phyloP scores from a whole-genome alignment of 2,888 invertebrate genomes.

The Gymnocheta viridis region DNA sequence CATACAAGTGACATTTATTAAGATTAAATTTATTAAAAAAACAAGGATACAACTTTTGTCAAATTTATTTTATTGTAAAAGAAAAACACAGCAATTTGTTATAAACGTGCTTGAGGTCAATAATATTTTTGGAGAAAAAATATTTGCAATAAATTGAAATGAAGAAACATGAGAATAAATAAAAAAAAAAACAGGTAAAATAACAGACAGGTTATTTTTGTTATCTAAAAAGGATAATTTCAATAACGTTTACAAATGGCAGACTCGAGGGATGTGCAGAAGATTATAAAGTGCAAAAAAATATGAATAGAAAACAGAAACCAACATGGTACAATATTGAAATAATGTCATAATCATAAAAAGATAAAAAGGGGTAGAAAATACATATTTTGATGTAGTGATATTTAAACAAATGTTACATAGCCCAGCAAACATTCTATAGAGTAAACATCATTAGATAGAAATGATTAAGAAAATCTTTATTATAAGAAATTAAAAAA shows the following conservation, averaged over 20 bases:
- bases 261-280: slow-evolving; percentile 31
- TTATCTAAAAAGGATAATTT: slow-evolving; percentile 35
- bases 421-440: slow-evolving; percentile 45
- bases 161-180: slow-evolving; percentile 29
- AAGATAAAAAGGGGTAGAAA: slow-evolving; percentile 52
- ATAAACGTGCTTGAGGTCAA: slow-evolving; percentile 67
- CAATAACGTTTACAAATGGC: neutral
- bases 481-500: too few species aligned
- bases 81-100: slow-evolving; percentile 54
- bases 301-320: slow-evolving; percentile 31
- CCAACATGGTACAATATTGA: slow-evolving; percentile 50
- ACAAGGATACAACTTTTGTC: slow-evolving; percentile 40
- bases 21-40: slow-evolving; percentile 24
- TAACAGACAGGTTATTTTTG: slow-evolving; percentile 44
- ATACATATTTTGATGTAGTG: slow-evolving; percentile 3
- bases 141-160: slow-evolving; percentile 56
- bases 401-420: neutral
- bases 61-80: slow-evolving; percentile 59
- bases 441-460: neutral
- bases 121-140: slow-evolving; percentile 45
- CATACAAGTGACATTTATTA: slow-evolving; percentile 28
- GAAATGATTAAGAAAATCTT: too few species aligned
- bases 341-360: slow-evolving; percentile 68
- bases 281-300: slow-evolving; percentile 25
- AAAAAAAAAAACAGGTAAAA: slow-evolving; percentile 45